Percentiles rank a stretch among this genome's conserved stretches.
phyloP scores from a whole-genome alignment of 2,888 invertebrate genomes.

The Philereme transversata region DNA sequence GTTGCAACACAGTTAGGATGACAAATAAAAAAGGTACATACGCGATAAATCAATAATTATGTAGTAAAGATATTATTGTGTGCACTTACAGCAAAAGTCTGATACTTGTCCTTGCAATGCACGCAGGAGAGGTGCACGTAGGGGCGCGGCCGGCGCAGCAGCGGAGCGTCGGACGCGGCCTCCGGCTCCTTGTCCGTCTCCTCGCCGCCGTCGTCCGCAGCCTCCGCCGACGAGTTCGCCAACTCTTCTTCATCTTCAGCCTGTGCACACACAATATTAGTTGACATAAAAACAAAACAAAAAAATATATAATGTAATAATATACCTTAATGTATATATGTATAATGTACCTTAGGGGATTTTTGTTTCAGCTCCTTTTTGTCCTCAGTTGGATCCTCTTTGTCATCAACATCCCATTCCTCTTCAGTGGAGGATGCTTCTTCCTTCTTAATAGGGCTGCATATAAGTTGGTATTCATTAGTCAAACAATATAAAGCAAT shows the following conservation, averaged over 20 bases:
- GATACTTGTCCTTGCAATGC: conserved; percentile 89
- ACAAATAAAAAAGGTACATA: too few species aligned
- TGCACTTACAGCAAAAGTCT: conserved; percentile 87
- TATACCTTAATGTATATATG: too few species aligned
- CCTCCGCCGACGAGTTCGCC: conserved; percentile 69
- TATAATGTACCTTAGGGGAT: conserved; percentile 78
- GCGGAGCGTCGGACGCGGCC: conserved; percentile 76
- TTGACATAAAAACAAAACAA: too few species aligned
- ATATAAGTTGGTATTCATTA: conserved; percentile 27
- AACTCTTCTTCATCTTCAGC: conserved; percentile 48
- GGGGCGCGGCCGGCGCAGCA: conserved; percentile 77
- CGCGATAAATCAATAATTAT: too few species aligned
- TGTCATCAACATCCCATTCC: conserved; percentile 79
- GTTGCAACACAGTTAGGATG: too few species aligned
- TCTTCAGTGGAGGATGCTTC: conserved; percentile 79
- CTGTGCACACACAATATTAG: not conserved
- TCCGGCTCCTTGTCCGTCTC: conserved; percentile 84
- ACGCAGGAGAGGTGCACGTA: conserved; percentile 90
- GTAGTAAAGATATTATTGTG: not conserved
- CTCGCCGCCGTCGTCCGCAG: conserved; percentile 76
- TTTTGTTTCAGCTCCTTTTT: conserved; percentile 70
- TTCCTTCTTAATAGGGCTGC: conserved; percentile 75
- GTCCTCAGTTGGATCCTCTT: conserved; percentile 71
- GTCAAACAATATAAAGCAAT: conserved; percentile 8
- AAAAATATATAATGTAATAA: too few species aligned